phyloP scores from a whole-genome alignment of 1,140 invertebrate species.

The Drosophila mayri region DNA sequence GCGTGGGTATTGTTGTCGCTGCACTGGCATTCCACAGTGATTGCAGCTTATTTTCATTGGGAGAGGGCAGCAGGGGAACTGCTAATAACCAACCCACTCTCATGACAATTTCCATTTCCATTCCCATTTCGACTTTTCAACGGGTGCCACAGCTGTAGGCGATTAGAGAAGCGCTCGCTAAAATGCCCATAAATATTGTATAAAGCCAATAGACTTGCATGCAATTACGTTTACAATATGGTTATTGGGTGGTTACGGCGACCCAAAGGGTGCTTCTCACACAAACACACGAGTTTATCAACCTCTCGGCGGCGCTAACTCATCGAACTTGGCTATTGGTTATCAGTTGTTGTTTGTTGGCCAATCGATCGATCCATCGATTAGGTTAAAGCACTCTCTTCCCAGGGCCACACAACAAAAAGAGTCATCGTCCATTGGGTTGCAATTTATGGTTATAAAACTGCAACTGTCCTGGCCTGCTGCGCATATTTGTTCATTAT shows the following conservation, averaged over 20 bases:
- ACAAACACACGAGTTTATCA: constrained; percentile 62
- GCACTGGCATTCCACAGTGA: constrained; percentile 39
- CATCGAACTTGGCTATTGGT: constrained; percentile 54
- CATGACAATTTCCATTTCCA: constrained; percentile 1
- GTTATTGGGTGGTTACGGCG: constrained; percentile 1
- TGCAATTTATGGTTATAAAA: constrained; percentile 13
- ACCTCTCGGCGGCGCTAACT: constrained; percentile 47
- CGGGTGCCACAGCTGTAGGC: constrained; percentile 31
- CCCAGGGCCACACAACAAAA: constrained; percentile 40
- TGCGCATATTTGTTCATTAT: constrained; percentile 41
- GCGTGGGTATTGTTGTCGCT: constrained; percentile 41
- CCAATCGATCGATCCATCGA: constrained; percentile 80
- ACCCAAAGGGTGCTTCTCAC: constrained; percentile 1
- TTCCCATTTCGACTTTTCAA: constrained; percentile 9
- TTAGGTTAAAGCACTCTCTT: constrained; percentile 41
- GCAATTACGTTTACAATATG: constrained; percentile 73
- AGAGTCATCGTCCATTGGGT: constrained; percentile 10
- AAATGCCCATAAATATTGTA: constrained; percentile 73
- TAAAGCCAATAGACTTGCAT: constrained; percentile 70
- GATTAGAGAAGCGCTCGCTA: constrained; percentile 53
- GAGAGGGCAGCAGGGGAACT: not conserved
- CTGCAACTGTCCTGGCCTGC: not conserved
- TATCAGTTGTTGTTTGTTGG: constrained; percentile 61
- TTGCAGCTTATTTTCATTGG: constrained; percentile 42
- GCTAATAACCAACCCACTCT: not conserved